A percentile compares a stretch with the other conserved stretches of the same genome.
These are phyloP conservation scores for Psittacula echo DNA, from an alignment of 2,797 vertebrate genomes.

Conservation along the genomic window DNA sequence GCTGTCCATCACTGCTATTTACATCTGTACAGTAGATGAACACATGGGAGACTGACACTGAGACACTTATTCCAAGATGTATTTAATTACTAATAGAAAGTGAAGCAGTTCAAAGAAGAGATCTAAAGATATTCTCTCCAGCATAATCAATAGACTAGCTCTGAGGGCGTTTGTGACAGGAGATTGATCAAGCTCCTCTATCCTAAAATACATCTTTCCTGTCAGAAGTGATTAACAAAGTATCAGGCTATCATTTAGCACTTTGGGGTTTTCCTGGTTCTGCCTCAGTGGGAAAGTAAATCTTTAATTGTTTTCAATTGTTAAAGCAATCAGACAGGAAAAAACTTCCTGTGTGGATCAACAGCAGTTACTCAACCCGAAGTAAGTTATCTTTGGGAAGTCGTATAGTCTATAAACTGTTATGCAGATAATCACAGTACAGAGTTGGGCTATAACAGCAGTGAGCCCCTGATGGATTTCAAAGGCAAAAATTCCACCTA, in stretches of 20 bases:
- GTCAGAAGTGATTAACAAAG: neutral
- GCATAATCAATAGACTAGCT: slow-evolving; percentile 8
- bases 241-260: neutral
- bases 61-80: neutral
- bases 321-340: neutral
- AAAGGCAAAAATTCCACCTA: neutral
- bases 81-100: slow-evolving; percentile 15
- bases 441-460: neutral
- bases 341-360: neutral
- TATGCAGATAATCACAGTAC: neutral
- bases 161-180: slow-evolving; percentile 41
- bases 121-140: neutral
- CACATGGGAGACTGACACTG: neutral
- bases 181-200: slow-evolving; percentile 32
- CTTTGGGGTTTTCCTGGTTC: neutral
- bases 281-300: neutral
- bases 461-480: neutral
- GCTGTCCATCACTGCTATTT: neutral
- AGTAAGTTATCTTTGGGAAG: neutral
- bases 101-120: neutral
- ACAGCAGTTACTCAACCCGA: neutral
- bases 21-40: neutral
- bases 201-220: neutral
- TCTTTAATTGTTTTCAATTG: neutral
- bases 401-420: neutral